A percentile compares a stretch with the other conserved stretches of the same genome.
phyloP scores from a whole-genome alignment of 2,888 invertebrate genomes.

The Spilarctia lutea region DNA sequence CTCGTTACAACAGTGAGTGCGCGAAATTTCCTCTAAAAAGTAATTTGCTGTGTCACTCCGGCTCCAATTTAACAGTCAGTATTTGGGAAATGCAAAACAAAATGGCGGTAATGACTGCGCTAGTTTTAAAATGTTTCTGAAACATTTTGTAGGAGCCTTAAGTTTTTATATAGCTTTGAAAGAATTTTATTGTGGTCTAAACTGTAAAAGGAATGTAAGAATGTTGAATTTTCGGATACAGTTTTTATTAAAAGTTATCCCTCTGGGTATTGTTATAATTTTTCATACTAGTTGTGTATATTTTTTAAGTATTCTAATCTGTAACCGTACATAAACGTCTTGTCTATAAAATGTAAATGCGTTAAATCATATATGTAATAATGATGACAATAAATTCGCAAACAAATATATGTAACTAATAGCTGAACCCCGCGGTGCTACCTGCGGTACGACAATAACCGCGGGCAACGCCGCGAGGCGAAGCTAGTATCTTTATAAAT shows the following conservation, averaged over 20 bases:
- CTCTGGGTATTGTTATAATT: background rate
- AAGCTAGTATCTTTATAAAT: no score
- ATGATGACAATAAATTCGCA: background rate
- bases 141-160: conserved; percentile 50
- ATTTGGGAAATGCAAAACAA: conserved; percentile 77
- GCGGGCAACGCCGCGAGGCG: no score
- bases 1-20: conserved; percentile 77
- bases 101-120: conserved; percentile 74
- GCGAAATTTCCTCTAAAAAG: conserved; percentile 75
- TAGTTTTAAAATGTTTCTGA: conserved; percentile 64
- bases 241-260: background rate
- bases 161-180: conserved; percentile 38
- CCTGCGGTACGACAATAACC: no score
- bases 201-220: background rate
- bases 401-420: background rate
- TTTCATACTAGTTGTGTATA: background rate
- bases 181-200: conserved; percentile 13
- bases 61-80: conserved; percentile 62
- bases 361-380: background rate
- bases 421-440: no score
- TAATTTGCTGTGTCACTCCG: conserved; percentile 81
- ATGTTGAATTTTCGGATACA: background rate
- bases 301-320: background rate
- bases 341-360: background rate
- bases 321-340: background rate